phyloP scores from a whole-genome alignment of 2,113 vertebrate species.

The Anarhynchus alexandrinus region DNA sequence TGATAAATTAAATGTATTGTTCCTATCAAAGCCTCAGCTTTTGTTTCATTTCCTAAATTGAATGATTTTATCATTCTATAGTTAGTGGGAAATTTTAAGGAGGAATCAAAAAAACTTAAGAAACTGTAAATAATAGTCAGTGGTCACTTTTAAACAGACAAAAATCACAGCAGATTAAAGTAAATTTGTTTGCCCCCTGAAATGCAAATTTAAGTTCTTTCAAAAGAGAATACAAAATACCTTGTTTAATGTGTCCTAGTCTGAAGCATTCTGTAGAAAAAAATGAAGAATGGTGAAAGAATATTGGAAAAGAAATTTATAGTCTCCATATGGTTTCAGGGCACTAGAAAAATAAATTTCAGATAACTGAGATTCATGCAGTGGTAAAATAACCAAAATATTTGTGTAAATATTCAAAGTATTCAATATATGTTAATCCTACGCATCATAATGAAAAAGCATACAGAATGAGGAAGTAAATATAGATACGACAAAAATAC shows the following conservation, averaged over 20 bases:
- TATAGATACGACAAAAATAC: neutral
- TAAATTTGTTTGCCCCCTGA: neutral
- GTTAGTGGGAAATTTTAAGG: neutral
- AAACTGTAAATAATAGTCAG: neutral
- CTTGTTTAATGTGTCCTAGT: neutral
- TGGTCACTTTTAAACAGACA: neutral
- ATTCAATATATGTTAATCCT: neutral
- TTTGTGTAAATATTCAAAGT: too few relatives aligned
- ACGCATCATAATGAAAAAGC: neutral
- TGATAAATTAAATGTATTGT: neutral
- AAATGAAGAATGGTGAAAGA: neutral
- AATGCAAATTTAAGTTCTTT: neutral
- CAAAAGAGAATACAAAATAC: neutral
- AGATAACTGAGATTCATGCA: neutral
- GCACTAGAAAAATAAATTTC: neutral
- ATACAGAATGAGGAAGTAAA: neutral
- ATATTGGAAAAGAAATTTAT: neutral
- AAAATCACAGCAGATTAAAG: neutral
- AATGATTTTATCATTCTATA: neutral
- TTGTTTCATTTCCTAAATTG: neutral
- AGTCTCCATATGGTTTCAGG: neutral
- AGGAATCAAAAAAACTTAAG: neutral
- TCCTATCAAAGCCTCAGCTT: neutral
- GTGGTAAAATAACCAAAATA: neutral
- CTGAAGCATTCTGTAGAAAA: neutral